These are phyloP conservation scores for Xanthorhoe spadicearia DNA, from an alignment of 2,888 invertebrate species.

Conservation along the genomic window DNA sequence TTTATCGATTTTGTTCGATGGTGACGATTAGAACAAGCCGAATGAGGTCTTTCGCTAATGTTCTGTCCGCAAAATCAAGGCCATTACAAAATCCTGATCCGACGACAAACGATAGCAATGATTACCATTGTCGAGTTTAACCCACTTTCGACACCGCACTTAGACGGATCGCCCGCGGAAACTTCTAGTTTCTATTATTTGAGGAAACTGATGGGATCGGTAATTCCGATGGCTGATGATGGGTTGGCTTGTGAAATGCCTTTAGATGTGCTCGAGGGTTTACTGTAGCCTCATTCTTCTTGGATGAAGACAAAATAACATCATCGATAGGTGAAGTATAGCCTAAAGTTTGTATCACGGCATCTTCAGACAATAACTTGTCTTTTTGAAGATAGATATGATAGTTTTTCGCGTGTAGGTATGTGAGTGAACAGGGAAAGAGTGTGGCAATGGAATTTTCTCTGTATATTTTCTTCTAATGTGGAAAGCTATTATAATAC, in stretches of 20 bases:
- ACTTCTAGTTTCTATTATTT: constrained; percentile 51
- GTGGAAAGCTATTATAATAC: too few relatives aligned
- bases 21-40: too few relatives aligned
- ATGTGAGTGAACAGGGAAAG: too few relatives aligned
- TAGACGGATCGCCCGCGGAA: constrained; percentile 57
- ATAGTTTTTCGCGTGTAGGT: too few relatives aligned
- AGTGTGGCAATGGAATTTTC: too few relatives aligned
- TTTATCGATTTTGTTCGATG: too few relatives aligned
- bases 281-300: not conserved
- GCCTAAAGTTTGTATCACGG: too few relatives aligned
- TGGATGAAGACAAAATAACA: not conserved
- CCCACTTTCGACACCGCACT: constrained; percentile 42
- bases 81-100: constrained; percentile 17
- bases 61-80: constrained; percentile 7
- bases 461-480: too few relatives aligned
- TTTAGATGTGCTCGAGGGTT: not conserved
- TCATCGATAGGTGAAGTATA: too few relatives aligned
- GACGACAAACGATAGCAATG: constrained; percentile 20
- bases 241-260: constrained; percentile 9
- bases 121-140: constrained; percentile 32
- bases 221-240: constrained; percentile 31
- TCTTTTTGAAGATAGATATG: too few relatives aligned
- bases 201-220: constrained; percentile 42
- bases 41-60: too few relatives aligned
- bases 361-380: too few relatives aligned